Percentiles rank a stretch among this genome's conserved stretches.
phyloP scores from a whole-genome alignment of 2,888 invertebrate genomes.

The Drosophila cognata region DNA sequence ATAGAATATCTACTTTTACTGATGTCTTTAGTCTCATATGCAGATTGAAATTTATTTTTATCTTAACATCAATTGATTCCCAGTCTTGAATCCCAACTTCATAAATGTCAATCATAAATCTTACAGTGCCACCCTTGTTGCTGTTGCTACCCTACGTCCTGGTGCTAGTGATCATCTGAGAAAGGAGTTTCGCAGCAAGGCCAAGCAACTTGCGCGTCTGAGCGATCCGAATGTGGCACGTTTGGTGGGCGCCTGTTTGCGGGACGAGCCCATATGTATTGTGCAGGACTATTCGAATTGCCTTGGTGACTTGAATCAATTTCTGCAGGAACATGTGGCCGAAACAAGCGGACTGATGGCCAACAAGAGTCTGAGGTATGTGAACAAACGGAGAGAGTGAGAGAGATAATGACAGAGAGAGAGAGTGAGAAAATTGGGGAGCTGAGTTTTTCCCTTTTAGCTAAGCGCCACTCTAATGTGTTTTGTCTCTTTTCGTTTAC shows the following conservation, averaged over 20 bases:
- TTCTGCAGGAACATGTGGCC: slow-evolving; percentile 91
- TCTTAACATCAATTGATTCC: background rate
- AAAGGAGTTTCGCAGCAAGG: slow-evolving; percentile 90
- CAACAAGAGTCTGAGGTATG: slow-evolving; percentile 88
- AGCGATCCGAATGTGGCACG: slow-evolving; percentile 90
- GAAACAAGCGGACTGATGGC: slow-evolving; percentile 88
- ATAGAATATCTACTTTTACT: background rate
- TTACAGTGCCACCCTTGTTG: slow-evolving; percentile 87
- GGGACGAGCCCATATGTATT: slow-evolving; percentile 90
- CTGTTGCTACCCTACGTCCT: slow-evolving; percentile 90
- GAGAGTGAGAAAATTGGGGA: background rate
- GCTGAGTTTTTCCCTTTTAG: slow-evolving; percentile 12
- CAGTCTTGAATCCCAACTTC: background rate
- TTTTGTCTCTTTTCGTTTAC: slow-evolving; percentile 38
- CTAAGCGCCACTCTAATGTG: slow-evolving; percentile 48
- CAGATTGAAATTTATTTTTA: background rate
- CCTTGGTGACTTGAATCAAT: slow-evolving; percentile 93
- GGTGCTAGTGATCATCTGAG: slow-evolving; percentile 87
- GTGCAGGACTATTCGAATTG: slow-evolving; percentile 89
- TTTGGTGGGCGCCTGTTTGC: slow-evolving; percentile 90
- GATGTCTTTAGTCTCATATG: background rate
- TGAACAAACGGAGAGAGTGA: background rate
- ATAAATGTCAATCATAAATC: background rate
- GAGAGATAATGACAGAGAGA: background rate
- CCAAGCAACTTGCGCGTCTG: slow-evolving; percentile 89